Conservation (phyloP, 2,113 vertebrate genomes). For the Neogobius melanostomus region DNA sequence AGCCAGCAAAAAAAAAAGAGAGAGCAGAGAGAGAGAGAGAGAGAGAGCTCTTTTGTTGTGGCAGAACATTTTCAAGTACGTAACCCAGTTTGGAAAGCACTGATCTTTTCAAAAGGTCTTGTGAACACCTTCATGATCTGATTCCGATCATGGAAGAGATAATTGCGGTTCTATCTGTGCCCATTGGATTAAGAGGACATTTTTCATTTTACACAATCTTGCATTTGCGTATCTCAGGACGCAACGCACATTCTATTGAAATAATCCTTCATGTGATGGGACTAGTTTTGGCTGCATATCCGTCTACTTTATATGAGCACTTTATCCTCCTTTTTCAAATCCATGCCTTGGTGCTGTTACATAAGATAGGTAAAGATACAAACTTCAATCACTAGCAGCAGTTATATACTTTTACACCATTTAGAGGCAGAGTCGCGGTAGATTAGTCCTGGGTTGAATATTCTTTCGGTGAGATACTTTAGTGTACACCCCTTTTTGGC, state of each 20-base stretch:
- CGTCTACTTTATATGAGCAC: too few relatives aligned
- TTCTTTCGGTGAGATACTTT: too few relatives aligned
- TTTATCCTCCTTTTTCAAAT: too few relatives aligned
- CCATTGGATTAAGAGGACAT: background rate
- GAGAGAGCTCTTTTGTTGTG: slow-evolving; percentile 3
- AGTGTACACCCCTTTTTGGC: too few relatives aligned
- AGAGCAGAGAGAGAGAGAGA: background rate
- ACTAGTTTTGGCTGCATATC: background rate
- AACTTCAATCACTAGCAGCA: too few relatives aligned
- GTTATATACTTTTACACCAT: too few relatives aligned
- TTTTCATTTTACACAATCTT: background rate
- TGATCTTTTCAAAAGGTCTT: slow-evolving; percentile 6
- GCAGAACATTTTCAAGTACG: slow-evolving; percentile 11
- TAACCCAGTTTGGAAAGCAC: slow-evolving; percentile 18
- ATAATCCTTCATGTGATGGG: background rate
- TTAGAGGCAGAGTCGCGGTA: too few relatives aligned
- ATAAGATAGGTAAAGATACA: too few relatives aligned
- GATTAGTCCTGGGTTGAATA: too few relatives aligned
- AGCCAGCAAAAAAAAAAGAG: slow-evolving; percentile 24
- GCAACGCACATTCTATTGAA: background rate
- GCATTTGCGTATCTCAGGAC: slow-evolving; percentile 1
- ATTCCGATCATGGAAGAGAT: slow-evolving; percentile 13
- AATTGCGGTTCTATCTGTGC: background rate
- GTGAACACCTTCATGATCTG: background rate
- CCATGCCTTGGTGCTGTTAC: too few relatives aligned